Percentiles rank a stretch among this genome's conserved stretches.
Evolutionary conservation across 2,888 invertebrate species (phyloP).

Genomic region (Adelphocoris suturalis): DNA sequence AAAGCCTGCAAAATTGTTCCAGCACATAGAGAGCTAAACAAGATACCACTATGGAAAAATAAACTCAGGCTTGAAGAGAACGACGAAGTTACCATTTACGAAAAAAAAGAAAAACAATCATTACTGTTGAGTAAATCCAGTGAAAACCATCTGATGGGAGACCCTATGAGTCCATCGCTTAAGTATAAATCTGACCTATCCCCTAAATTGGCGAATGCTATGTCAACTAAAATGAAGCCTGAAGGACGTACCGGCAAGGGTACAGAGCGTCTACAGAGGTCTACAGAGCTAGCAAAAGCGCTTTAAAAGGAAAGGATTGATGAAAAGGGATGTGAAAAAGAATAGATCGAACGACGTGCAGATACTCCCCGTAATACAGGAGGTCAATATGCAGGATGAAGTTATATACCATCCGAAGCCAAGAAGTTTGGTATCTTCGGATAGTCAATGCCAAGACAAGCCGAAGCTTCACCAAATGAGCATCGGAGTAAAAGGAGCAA

Average conservation of each 20-base stretch:
- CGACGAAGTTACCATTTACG: constrained; percentile 26
- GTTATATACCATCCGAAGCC: not conserved
- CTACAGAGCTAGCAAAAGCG: not conserved
- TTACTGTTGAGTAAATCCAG: constrained; percentile 50
- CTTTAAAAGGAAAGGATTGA: not conserved
- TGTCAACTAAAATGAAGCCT: not conserved
- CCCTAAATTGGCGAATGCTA: not conserved
- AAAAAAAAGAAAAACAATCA: constrained; percentile 60
- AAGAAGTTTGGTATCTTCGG: not conserved
- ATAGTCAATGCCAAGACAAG: not conserved
- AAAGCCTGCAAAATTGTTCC: no score
- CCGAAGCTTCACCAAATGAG: not conserved
- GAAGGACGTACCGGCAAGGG: not conserved
- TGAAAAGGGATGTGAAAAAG: not conserved
- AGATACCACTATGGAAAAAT: not conserved
- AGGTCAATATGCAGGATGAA: no score
- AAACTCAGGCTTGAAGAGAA: not conserved
- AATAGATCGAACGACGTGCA: not conserved
- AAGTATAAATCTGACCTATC: not conserved
- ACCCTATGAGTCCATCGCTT: not conserved
- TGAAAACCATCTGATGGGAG: not conserved
- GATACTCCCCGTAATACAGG: not conserved
- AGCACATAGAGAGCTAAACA: no score
- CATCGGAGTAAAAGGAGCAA: not conserved
- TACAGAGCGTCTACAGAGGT: no score